phyloP scores from a whole-genome alignment of 2,797 vertebrate species.

The Helicolenus hilgendorfi region DNA sequence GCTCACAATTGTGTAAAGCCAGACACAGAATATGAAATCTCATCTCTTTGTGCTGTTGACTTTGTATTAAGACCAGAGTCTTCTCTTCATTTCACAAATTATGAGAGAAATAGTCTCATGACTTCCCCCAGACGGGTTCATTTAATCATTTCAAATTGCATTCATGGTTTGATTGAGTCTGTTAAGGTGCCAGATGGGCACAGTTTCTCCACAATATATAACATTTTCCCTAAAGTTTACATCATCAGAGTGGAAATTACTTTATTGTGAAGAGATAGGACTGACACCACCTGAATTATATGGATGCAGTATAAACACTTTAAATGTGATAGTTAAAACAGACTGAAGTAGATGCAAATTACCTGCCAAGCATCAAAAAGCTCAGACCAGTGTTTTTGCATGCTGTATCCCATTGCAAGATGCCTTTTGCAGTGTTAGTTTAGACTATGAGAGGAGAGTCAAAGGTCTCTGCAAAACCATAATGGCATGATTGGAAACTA shows the following conservation, averaged over 20 bases:
- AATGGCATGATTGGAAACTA: neutral
- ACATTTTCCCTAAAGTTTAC: slow-evolving; percentile 30
- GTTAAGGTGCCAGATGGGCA: slow-evolving; percentile 38
- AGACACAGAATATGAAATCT: neutral
- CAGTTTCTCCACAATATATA: slow-evolving; percentile 25
- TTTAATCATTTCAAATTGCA: slow-evolving; percentile 48
- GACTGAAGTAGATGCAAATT: slow-evolving; percentile 54
- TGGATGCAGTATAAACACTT: slow-evolving; percentile 20
- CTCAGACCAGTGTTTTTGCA: slow-evolving; percentile 1
- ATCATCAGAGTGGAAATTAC: slow-evolving; percentile 19
- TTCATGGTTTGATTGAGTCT: slow-evolving; percentile 35
- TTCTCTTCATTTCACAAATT: slow-evolving; percentile 21
- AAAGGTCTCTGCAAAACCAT: neutral
- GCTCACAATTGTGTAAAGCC: neutral
- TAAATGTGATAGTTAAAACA: slow-evolving; percentile 26
- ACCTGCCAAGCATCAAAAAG: slow-evolving; percentile 18
- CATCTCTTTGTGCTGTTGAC: neutral
- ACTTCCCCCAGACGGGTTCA: slow-evolving; percentile 18
- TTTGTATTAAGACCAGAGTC: slow-evolving; percentile 1
- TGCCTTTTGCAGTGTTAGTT: neutral
- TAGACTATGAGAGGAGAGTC: neutral
- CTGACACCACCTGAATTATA: neutral
- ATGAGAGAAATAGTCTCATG: slow-evolving; percentile 9
- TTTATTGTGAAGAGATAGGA: slow-evolving; percentile 15
- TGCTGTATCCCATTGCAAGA: neutral